Evolutionary conservation across 2,113 vertebrate genomes (phyloP).

Genomic region (Psittacus erithacus): DNA sequence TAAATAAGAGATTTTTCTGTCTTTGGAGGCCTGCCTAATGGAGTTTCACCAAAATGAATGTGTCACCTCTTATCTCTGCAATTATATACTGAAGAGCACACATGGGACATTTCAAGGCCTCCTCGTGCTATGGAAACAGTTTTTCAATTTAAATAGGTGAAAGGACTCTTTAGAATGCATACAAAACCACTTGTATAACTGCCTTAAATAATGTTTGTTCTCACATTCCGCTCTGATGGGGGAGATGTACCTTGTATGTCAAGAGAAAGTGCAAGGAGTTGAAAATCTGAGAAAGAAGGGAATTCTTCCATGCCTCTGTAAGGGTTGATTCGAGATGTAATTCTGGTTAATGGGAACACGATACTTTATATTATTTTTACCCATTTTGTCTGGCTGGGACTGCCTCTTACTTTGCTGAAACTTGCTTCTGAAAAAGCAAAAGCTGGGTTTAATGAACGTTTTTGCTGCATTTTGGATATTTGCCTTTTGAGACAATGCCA

Average conservation of each 20-base stretch:
- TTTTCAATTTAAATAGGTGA: constrained; percentile 38
- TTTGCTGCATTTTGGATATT: background rate
- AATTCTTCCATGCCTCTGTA: background rate
- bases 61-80: constrained; percentile 35
- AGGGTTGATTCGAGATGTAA: background rate
- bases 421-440: constrained; percentile 5
- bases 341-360: background rate
- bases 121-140: background rate
- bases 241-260: background rate
- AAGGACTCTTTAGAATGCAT: background rate
- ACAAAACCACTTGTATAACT: background rate
- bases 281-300: background rate
- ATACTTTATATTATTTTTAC: background rate
- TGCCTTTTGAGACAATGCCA: background rate
- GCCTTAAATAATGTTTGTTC: background rate
- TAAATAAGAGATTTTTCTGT: background rate
- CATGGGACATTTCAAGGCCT: constrained; percentile 21
- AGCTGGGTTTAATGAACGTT: background rate
- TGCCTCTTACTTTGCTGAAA: background rate
- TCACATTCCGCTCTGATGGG: background rate
- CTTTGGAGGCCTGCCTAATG: constrained; percentile 16
- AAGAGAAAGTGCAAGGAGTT: background rate
- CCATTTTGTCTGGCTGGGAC: background rate
- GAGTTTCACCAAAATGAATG: background rate
- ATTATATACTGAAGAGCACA: background rate